These are phyloP conservation scores for Manis javanica DNA, from an alignment of 2,797 vertebrate genomes.

Conservation along the genomic window DNA sequence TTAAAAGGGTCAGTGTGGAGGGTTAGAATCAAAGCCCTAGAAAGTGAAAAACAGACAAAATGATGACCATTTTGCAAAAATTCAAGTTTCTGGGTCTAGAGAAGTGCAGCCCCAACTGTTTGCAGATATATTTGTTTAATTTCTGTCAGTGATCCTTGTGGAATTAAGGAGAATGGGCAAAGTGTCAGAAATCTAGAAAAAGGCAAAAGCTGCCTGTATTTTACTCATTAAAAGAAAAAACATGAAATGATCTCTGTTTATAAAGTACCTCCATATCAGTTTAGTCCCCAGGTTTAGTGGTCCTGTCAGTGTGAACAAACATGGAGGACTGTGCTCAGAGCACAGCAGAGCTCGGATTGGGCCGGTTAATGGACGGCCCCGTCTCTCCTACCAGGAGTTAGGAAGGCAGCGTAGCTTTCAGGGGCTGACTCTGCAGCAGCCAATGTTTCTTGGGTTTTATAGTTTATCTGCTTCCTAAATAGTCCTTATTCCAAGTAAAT, in stretches of 20 bases:
- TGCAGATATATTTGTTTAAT: background rate
- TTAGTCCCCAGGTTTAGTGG: background rate
- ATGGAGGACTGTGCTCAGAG: too few relatives aligned
- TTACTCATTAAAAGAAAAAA: background rate
- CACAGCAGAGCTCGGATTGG: background rate
- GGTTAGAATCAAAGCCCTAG: background rate
- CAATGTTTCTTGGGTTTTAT: background rate
- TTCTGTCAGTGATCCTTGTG: background rate
- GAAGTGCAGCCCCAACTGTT: conserved; percentile 5
- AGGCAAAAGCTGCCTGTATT: background rate
- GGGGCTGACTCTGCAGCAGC: background rate
- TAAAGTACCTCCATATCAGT: background rate
- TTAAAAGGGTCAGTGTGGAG: background rate
- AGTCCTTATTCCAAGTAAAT: background rate
- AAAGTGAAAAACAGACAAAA: conserved; percentile 10
- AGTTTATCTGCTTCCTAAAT: background rate
- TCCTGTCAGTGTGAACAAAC: background rate
- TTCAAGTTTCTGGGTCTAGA: background rate
- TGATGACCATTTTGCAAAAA: background rate
- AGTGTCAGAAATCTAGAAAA: conserved; percentile 16
- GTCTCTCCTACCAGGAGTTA: background rate
- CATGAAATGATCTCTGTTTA: background rate
- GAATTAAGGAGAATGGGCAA: background rate
- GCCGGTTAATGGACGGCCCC: background rate
- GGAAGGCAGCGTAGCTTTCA: background rate